These are phyloP conservation scores for Dunckerocampus dactyliophorus DNA, from an alignment of 2,113 vertebrate genomes.

Conservation along the genomic window DNA sequence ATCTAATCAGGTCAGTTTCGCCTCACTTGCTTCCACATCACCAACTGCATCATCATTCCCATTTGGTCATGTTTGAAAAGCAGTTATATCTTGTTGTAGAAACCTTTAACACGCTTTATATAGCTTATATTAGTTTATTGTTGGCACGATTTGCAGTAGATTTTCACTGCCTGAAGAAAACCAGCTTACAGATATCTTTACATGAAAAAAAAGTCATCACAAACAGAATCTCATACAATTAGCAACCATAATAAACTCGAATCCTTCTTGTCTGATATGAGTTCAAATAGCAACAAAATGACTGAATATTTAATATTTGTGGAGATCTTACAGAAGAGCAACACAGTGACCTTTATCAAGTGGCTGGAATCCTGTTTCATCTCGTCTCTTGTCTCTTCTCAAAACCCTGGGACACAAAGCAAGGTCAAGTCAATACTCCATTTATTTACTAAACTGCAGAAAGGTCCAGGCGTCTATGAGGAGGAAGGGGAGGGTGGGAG, in stretches of 20 bases:
- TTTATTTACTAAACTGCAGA: background rate
- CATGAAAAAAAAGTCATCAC: background rate
- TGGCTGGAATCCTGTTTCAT: constrained; percentile 62
- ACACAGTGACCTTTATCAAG: constrained; percentile 47
- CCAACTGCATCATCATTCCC: background rate
- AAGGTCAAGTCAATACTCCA: background rate
- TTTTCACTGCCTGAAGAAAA: background rate
- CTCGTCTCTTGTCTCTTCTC: constrained; percentile 54
- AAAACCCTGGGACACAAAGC: constrained; percentile 60
- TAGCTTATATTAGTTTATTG: background rate
- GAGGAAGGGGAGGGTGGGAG: no score
- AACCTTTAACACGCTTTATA: background rate
- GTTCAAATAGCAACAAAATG: background rate
- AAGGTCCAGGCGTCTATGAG: no score
- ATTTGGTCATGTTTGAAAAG: background rate
- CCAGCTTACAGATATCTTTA: background rate
- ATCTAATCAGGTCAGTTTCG: constrained; percentile 2
- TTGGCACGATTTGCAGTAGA: no score
- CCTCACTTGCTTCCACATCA: constrained; percentile 1
- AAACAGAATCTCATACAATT: no score
- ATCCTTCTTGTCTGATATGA: background rate
- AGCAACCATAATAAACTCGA: background rate
- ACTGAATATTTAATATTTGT: background rate
- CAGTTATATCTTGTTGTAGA: background rate
- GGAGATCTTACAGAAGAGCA: constrained; percentile 24